Base-by-base conservation (phyloP, 2,797 vertebrate species). In the Chloroceryle amazona region DNA sequence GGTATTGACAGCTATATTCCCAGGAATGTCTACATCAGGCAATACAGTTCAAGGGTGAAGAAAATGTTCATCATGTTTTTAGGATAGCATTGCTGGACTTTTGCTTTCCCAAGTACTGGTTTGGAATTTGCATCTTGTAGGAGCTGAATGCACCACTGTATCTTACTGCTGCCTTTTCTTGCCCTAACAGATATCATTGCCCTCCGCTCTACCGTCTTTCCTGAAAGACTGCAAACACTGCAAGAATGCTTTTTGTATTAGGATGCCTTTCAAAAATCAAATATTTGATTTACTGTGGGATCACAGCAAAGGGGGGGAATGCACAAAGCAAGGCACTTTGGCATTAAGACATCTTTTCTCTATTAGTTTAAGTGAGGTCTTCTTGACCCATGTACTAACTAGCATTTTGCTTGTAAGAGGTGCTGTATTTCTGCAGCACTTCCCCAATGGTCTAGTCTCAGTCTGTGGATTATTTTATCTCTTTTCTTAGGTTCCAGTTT, bases 111-210 rank as follows among this genome's bases (percentile, higher is more conserved):
- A 12, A 71, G 5, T 4, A 13, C 4, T 49, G 46, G 23, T 83
- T 55, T 90, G 72, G 42, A 37, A 25, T 78, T 47, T 67, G 18
- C 39, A 12, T 31, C 47, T 58, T 46, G 29, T 23, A 51, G 49
- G 35, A 39, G 9, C 23, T 33, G 29, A 21, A 14, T 21, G 51
- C 41, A n/a, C 29, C 41, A 23, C 1, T 6, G 0, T 58, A 35
- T 55, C 42, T 55, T 35, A 20, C 5, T 1, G 0, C 4, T 66
- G 29, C 9, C 65, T 74, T 44, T 28, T n/a, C 39, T 29, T 33
- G 16, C 44, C 35, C 16, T 60, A 26, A 11, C 21, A 37, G 46
- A 13, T 81, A 0, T 13, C 63, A 68, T 67, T 80, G 28, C 31
- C 28, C 22, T 68, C 41, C 61, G 35, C 44, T 75, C 15, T 23